phyloP scores from a whole-genome alignment of 2,888 invertebrate genomes.

The Nowickia ferox region DNA sequence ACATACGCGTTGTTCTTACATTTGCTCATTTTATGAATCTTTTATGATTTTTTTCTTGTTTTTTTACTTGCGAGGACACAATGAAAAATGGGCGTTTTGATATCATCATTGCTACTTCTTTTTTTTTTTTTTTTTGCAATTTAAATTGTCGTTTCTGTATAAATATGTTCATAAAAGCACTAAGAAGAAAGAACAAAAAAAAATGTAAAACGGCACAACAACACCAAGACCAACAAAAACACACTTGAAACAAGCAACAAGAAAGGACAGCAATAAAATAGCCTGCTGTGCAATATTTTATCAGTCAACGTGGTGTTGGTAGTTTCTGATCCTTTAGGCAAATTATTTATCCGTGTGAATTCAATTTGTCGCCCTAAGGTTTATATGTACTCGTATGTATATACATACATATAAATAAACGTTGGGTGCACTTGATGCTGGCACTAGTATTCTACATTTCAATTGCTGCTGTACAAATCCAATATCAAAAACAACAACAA shows the following conservation, averaged over 20 bases:
- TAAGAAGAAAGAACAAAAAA: too few species aligned
- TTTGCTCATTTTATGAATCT: constrained; percentile 62
- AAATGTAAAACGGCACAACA: too few species aligned
- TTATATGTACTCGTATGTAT: neutral
- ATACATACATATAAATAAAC: neutral
- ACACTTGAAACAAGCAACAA: constrained; percentile 8
- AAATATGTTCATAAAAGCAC: constrained; percentile 4
- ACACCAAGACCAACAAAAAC: constrained; percentile 19
- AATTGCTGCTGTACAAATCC: constrained; percentile 47
- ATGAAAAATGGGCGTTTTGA: constrained; percentile 68
- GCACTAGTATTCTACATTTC: constrained; percentile 46
- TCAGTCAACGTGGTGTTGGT: constrained; percentile 56
- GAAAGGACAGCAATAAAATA: constrained; percentile 53
- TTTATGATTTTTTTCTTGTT: constrained; percentile 24
- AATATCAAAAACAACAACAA: constrained; percentile 33
- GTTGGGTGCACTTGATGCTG: constrained; percentile 70
- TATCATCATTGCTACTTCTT: constrained; percentile 58
- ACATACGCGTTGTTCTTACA: constrained; percentile 1
- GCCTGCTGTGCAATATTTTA: constrained; percentile 70
- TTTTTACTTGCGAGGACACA: constrained; percentile 43
- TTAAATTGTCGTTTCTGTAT: constrained; percentile 60
- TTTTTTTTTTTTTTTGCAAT: constrained; percentile 62
- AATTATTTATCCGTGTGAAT: constrained; percentile 72
- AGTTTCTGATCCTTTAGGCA: constrained; percentile 66
- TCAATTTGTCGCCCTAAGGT: constrained; percentile 72